Evolutionary conservation across 2,888 invertebrate species (phyloP), one percentile per base, ranked within the genome.

Genomic region (Chrysomela aeneicollis): DNA sequence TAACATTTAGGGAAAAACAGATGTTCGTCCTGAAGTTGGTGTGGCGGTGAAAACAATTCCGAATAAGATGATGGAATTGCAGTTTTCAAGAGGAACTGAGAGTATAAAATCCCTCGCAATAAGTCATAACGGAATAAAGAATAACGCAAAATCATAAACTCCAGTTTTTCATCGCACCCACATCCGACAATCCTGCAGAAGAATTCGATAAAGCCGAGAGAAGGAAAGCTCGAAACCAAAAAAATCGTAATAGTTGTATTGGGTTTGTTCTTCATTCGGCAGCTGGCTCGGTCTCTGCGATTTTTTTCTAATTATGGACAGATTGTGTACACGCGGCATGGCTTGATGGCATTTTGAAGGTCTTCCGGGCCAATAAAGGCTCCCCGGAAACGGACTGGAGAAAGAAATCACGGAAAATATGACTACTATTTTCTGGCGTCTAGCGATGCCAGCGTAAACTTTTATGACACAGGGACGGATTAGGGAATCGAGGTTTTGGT

Each of bases 251-350:
- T 59, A 59, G 63, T 59, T 59, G 52, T 63, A 64, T 64, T 55
- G 59, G 63, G 52, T 60, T 57, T 73, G 72, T 74, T 72, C 71
- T 70, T 63, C 64, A 64, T 72, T 66, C 64, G 68, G 67, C 73
- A 72, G 67, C 70, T 70, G 74, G 66, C 51, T 63, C 46, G 18
- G 57, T 51, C 62, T 35, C 51, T 53, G 61, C 52, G 66, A 68
- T 74, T 76, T 75, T 75, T 76, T 76, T 76, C 74, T 76, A 76
- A 76, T 77, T 77, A 77, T 71, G 73, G 71, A 67, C 71, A 74
- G 75, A 74, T 76, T 75, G 74, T 71, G 73, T 74, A 69, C 71
- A 73, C 72, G 72, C 71, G 71, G 69, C 64, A 72, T 58, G 69
- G 59, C 69, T 73, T 77, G 76, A 77, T 76, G 73, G 74, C 73